These are phyloP conservation scores for Gastrophryne carolinensis DNA, from an alignment of 2,797 vertebrate genomes.

Conservation along the genomic window DNA sequence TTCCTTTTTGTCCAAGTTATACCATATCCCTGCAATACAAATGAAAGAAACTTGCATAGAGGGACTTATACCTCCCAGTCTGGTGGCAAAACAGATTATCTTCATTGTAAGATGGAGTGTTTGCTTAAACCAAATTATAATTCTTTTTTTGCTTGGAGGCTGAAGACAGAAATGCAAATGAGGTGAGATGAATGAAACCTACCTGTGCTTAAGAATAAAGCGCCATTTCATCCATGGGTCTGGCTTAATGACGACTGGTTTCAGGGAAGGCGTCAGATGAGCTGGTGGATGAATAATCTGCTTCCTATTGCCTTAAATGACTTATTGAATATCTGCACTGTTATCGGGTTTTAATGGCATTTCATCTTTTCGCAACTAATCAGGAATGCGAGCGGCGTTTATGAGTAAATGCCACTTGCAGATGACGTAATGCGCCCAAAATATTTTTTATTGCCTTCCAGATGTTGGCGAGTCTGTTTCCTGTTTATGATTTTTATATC, in stretches of 20 bases:
- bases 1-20: too few species aligned
- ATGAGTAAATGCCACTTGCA: not conserved
- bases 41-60: too few species aligned
- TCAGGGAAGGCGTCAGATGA: not conserved
- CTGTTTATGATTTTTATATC: constrained; percentile 7
- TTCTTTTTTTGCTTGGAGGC: too few species aligned
- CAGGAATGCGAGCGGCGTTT: not conserved
- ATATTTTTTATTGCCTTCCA: constrained; percentile 22
- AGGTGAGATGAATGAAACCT: not conserved
- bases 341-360: constrained; percentile 9
- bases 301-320: constrained; percentile 21
- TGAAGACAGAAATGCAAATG: not conserved
- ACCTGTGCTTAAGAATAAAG: constrained; percentile 17
- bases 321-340: constrained; percentile 2
- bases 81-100: too few species aligned
- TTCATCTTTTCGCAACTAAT: not conserved
- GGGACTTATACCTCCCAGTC: too few species aligned
- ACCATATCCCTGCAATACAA: too few species aligned
- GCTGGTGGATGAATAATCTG: constrained; percentile 17
- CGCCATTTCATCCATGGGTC: constrained; percentile 11
- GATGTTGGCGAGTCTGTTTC: constrained; percentile 12
- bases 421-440: not conserved
- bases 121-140: too few species aligned
- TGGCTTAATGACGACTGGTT: not conserved
- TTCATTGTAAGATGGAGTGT: too few species aligned